Evolutionary conservation across 2,113 vertebrate genomes (phyloP).

Genomic region (Cololabis saira): DNA sequence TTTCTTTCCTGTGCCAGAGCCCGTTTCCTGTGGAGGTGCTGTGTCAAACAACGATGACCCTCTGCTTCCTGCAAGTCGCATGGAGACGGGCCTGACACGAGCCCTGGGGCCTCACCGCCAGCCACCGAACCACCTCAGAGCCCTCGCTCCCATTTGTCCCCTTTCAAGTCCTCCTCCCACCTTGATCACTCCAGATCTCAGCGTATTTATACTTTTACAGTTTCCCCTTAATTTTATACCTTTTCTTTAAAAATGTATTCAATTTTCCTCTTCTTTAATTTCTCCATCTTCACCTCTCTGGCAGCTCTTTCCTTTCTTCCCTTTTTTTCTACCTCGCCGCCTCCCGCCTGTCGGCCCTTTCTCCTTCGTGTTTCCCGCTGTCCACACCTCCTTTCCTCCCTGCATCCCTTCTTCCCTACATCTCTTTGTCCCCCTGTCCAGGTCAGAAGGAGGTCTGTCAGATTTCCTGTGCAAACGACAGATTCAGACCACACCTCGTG

Average conservation of each 20-base stretch:
- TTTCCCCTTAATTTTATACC: background rate
- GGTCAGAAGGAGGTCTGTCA: constrained; percentile 70
- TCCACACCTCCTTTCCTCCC: constrained; percentile 60
- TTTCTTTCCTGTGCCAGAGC: constrained; percentile 92
- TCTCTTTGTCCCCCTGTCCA: constrained; percentile 58
- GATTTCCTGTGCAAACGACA: constrained; percentile 66
- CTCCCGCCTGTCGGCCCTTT: constrained; percentile 17
- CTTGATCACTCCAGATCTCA: constrained; percentile 1
- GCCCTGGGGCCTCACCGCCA: constrained; percentile 74
- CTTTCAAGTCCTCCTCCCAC: background rate
- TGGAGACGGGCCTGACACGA: constrained; percentile 85
- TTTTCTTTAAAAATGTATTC: background rate
- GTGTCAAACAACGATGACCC: constrained; percentile 87
- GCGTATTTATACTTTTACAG: background rate
- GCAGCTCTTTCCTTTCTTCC: background rate
- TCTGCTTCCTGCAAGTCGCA: constrained; percentile 88
- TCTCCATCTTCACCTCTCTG: background rate
- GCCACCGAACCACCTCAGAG: constrained; percentile 48
- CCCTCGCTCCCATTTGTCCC: constrained; percentile 11
- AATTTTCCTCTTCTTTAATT: background rate
- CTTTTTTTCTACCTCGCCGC: constrained; percentile 9
- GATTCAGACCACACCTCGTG: constrained; percentile 70
- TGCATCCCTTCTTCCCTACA: constrained; percentile 54
- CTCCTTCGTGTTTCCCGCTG: constrained; percentile 38
- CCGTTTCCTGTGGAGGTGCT: constrained; percentile 86